Percentiles rank a stretch among this genome's conserved stretches.
These are phyloP conservation scores for Rotaria magnacalcarata DNA, from an alignment of 2,888 invertebrate species.

Conservation along the genomic window DNA sequence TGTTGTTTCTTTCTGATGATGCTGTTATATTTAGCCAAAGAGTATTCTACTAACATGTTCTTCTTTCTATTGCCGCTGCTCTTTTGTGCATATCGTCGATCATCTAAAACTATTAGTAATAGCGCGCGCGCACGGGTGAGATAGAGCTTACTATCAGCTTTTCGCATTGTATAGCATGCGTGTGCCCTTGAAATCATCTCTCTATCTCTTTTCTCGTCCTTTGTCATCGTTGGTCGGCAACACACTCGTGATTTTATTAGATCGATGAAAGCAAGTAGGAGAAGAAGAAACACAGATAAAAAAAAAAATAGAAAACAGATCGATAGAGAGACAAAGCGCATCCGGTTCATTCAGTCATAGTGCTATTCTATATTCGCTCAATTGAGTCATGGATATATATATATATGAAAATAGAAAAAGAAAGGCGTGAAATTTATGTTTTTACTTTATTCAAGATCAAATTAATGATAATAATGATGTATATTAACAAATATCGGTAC, in stretches of 20 bases:
- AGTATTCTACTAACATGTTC: not conserved
- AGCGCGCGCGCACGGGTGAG: not conserved
- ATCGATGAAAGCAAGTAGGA: not conserved
- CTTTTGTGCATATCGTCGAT: conserved; percentile 23
- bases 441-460: not conserved
- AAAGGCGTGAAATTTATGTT: not conserved
- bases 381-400: not conserved
- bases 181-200: conserved; percentile 9
- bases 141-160: conserved; percentile 12
- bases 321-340: not conserved
- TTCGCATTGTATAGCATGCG: not conserved
- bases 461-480: not conserved
- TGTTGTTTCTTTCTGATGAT: conserved; percentile 21
- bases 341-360: not conserved
- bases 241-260: conserved; percentile 22
- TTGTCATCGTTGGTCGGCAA: conserved; percentile 20
- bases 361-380: not conserved
- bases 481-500: not conserved
- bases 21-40: not conserved
- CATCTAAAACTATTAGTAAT: conserved; percentile 29
- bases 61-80: not conserved
- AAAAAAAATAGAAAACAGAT: not conserved
- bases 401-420: not conserved
- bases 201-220: conserved; percentile 11
- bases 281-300: not conserved